Conservation (phyloP, 2,113 vertebrate species). For the Callopanchax toddi region DNA sequence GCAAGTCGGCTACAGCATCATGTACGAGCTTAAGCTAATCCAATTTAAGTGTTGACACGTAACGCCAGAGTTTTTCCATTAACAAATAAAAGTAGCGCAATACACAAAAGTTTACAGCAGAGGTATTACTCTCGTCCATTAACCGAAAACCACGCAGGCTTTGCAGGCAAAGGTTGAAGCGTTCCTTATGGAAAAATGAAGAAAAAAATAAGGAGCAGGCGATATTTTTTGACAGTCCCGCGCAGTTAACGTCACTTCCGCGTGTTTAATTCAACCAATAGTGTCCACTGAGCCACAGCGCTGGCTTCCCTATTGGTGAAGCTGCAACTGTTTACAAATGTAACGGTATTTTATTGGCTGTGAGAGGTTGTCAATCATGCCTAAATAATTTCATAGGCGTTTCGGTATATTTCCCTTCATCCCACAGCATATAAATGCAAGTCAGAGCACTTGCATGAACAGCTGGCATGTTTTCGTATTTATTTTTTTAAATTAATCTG, state of each 20-base stretch:
- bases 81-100: neutral
- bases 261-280: slow-evolving; percentile 67
- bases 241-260: slow-evolving; percentile 45
- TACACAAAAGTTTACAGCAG: neutral
- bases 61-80: slow-evolving; percentile 32
- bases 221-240: slow-evolving; percentile 75
- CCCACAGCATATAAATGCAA: too few species aligned
- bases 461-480: too few species aligned
- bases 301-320: neutral
- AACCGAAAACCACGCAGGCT: neutral
- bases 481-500: too few species aligned
- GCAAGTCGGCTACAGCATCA: slow-evolving; percentile 38
- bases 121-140: rapidly evolving
- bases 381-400: too few species aligned
- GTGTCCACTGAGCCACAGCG: neutral
- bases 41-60: slow-evolving; percentile 63
- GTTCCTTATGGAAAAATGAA: too few species aligned
- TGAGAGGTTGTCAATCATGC: slow-evolving; percentile 15
- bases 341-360: slow-evolving; percentile 40
- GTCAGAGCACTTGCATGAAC: too few species aligned
- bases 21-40: slow-evolving; percentile 71
- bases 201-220: neutral
- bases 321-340: slow-evolving; percentile 1
- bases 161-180: neutral
- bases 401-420: too few species aligned